phyloP scores from a whole-genome alignment of 2,797 vertebrate genomes.

The Eurystomus glaucurus region DNA sequence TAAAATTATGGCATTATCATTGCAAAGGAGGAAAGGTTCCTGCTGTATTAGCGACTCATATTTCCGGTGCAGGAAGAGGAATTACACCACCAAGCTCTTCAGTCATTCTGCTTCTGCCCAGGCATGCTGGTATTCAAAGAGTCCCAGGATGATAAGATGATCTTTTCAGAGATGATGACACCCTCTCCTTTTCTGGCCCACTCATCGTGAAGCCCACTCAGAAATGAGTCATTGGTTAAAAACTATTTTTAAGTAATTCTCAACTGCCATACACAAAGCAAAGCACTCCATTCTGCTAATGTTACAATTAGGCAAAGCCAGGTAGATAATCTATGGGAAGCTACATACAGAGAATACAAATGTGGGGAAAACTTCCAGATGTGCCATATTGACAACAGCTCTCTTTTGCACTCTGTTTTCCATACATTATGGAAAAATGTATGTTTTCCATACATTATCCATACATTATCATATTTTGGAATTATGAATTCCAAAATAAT shows the following conservation, averaged over 20 bases:
- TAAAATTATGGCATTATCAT: neutral
- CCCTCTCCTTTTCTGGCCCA: conserved; percentile 1
- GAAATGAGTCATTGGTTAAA: conserved; percentile 40
- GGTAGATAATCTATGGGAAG: neutral
- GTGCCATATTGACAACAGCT: neutral
- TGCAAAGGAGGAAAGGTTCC: neutral
- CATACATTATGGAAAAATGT: neutral
- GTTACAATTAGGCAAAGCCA: conserved; percentile 38
- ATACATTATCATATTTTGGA: too few relatives aligned
- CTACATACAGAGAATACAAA: conserved; percentile 3
- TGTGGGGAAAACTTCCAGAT: neutral
- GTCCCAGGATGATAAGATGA: neutral
- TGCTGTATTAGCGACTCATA: neutral
- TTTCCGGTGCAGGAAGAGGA: neutral
- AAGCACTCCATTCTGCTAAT: conserved; percentile 10
- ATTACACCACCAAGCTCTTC: neutral
- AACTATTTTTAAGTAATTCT: conserved; percentile 5
- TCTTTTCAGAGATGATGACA: neutral
- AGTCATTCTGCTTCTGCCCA: neutral
- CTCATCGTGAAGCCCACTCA: neutral
- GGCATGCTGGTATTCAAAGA: neutral
- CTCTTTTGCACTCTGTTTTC: neutral
- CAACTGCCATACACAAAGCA: neutral
- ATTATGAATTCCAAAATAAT: neutral
- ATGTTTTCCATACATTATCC: neutral